These are phyloP conservation scores for Glareola pratincola DNA, from an alignment of 2,113 vertebrate species.

Conservation along the genomic window DNA sequence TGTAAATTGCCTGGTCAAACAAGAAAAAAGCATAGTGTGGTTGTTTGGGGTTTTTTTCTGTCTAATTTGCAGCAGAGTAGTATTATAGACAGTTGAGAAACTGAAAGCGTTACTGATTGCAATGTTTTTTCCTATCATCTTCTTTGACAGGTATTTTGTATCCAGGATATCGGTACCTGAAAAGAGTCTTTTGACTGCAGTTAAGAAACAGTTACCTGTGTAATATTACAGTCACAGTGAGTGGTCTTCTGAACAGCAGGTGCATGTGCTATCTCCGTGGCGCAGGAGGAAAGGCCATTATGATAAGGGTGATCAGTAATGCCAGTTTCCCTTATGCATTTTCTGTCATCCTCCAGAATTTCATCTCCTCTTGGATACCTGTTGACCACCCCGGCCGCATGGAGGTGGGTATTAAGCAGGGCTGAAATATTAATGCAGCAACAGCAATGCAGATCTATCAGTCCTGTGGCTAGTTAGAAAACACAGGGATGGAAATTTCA, in stretches of 20 bases:
- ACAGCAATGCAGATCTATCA: not conserved
- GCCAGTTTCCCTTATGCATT: not conserved
- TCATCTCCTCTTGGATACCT: not conserved
- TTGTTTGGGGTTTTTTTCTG: accelerated
- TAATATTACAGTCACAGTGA: not conserved
- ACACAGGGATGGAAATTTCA: not conserved
- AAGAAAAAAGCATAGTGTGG: not conserved
- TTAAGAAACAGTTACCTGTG: not conserved
- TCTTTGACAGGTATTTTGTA: not conserved
- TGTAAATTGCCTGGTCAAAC: not conserved
- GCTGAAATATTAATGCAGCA: not conserved
- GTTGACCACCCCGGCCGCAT: not conserved
- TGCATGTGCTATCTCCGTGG: accelerated
- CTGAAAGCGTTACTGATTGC: not conserved
- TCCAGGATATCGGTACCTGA: not conserved
- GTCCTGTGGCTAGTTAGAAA: not conserved
- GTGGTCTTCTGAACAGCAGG: not conserved
- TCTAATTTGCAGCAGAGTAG: not conserved
- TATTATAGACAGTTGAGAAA: not conserved
- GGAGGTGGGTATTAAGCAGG: not conserved
- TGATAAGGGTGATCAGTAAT: not conserved
- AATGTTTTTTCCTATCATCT: not conserved
- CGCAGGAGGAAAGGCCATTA: not conserved
- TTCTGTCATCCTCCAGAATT: not conserved
- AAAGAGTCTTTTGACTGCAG: not conserved